Conservation (phyloP, 2,888 invertebrate genomes). For the Stenolophus ochropezus region DNA sequence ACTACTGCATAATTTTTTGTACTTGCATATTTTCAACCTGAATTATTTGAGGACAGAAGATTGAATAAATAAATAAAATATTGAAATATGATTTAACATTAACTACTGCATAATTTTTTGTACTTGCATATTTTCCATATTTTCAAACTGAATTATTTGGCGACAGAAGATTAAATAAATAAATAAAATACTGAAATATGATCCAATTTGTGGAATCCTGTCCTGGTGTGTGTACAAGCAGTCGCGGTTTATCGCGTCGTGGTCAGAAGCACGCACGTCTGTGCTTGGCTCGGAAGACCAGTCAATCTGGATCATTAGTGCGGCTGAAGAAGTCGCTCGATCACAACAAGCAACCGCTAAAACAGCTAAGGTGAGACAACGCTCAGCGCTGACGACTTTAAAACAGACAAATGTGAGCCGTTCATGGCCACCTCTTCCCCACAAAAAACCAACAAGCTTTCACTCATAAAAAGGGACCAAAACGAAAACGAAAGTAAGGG, state of each 20-base stretch:
- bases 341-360: conserved; percentile 50
- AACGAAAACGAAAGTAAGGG: not conserved
- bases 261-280: not conserved
- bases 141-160: too few species aligned
- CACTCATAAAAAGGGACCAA: not conserved
- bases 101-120: too few species aligned
- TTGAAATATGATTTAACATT: too few species aligned
- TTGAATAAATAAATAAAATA: too few species aligned
- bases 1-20: too few species aligned
- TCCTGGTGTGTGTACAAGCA: not conserved
- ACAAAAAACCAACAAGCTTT: conserved; percentile 12
- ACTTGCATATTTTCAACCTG: too few species aligned
- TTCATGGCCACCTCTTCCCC: conserved; percentile 46
- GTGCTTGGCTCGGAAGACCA: conserved; percentile 30
- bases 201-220: not conserved
- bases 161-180: too few species aligned
- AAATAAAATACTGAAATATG: too few species aligned
- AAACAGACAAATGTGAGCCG: conserved; percentile 49
- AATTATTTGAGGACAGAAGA: too few species aligned
- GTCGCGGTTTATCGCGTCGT: not conserved
- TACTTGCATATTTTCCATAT: too few species aligned
- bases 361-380: conserved; percentile 53
- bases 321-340: conserved; percentile 50
- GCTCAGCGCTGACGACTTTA: conserved; percentile 46
- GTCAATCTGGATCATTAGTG: conserved; percentile 58